Percentiles rank a stretch among this genome's conserved stretches.
Conservation (phyloP, 1,140 invertebrate species). For the Drosophila arizonae region DNA sequence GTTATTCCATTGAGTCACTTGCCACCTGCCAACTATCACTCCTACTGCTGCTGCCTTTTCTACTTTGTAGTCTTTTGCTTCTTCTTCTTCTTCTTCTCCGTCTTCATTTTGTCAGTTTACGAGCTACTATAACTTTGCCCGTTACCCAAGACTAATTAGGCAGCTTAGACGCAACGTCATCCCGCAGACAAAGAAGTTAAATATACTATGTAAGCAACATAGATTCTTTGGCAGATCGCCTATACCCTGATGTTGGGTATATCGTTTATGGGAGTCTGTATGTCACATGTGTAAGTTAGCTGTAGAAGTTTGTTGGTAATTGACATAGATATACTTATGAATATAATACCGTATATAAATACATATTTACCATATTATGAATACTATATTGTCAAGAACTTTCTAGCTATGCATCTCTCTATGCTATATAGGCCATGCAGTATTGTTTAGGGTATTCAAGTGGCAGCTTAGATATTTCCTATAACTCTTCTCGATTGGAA, state of each 20-base stretch:
- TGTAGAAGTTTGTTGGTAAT: too few relatives aligned
- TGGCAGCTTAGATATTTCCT: neutral
- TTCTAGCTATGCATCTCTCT: too few relatives aligned
- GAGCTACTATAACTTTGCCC: neutral
- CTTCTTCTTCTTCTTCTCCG: neutral
- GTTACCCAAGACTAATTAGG: conserved; percentile 10
- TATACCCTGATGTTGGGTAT: conserved; percentile 3
- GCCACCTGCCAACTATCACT: conserved; percentile 12
- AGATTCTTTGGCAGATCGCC: neutral
- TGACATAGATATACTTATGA: too few relatives aligned
- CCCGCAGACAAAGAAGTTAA: neutral
- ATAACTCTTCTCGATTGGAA: too few relatives aligned
- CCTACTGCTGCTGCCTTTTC: neutral
- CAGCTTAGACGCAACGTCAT: neutral
- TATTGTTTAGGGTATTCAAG: neutral
- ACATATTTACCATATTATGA: too few relatives aligned
- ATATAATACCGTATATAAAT: too few relatives aligned
- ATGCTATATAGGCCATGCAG: too few relatives aligned
- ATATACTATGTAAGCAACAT: neutral
- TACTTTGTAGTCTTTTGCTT: too few relatives aligned
- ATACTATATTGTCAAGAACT: too few relatives aligned
- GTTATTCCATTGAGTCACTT: conserved; percentile 5
- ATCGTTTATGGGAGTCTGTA: neutral
- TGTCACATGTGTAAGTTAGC: neutral
- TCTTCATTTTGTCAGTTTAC: neutral